Evolutionary conservation across 2,797 vertebrate species (phyloP).

Genomic region (Petrocephalus sullivani): DNA sequence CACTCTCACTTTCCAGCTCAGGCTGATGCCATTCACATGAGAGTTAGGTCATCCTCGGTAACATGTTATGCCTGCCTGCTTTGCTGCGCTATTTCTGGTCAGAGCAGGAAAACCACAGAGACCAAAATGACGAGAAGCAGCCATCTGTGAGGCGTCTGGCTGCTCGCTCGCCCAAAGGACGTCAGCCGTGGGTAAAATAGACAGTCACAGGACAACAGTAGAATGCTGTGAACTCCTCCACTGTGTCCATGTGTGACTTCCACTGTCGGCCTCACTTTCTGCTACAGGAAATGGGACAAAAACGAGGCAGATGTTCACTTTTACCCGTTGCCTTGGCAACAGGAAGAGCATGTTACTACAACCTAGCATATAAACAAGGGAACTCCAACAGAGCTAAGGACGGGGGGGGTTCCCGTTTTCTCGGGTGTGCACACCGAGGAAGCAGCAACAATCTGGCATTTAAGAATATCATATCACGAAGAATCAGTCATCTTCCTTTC

Average conservation of each 20-base stretch:
- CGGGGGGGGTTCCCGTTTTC: neutral
- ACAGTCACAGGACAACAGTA: neutral
- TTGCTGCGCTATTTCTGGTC: neutral
- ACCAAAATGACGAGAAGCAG: neutral
- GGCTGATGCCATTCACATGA: neutral
- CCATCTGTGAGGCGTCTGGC: neutral
- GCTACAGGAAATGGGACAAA: neutral
- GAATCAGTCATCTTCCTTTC: neutral
- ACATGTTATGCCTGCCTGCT: neutral
- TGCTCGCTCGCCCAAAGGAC: neutral
- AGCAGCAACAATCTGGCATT: neutral
- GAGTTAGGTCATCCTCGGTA: neutral
- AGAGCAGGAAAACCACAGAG: slow-evolving; percentile 2
- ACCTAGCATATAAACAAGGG: neutral
- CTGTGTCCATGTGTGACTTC: neutral
- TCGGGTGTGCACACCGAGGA: neutral
- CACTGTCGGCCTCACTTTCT: neutral
- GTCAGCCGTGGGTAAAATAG: neutral
- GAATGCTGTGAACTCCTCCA: neutral
- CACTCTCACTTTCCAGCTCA: neutral
- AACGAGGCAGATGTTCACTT: neutral
- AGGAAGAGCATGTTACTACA: neutral
- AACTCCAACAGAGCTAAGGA: neutral
- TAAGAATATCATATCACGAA: neutral
- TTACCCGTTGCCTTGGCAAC: neutral